phyloP scores from a whole-genome alignment of 1,140 invertebrate genomes.

The Magallana angulata region DNA sequence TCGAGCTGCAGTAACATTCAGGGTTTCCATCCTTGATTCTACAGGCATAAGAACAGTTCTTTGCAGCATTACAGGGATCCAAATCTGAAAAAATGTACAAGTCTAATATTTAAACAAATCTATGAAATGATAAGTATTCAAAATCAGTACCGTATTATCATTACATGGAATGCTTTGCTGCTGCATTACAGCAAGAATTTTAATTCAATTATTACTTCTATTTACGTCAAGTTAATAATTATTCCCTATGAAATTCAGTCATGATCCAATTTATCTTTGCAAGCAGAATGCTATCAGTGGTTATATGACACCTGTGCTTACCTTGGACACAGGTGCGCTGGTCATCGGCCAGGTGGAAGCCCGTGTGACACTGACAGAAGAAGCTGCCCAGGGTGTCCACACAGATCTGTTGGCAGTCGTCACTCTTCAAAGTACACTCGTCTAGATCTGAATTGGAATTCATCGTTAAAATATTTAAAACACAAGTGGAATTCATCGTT shows the following conservation, averaged over 20 bases:
- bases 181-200: too few species aligned
- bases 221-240: too few species aligned
- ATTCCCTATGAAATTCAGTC: too few species aligned
- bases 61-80: slow-evolving; percentile 12
- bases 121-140: too few species aligned
- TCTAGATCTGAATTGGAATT: slow-evolving; percentile 33
- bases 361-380: slow-evolving; percentile 33
- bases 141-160: too few species aligned
- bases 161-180: too few species aligned
- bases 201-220: too few species aligned
- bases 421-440: slow-evolving; percentile 32
- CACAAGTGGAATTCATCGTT: not conserved
- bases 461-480: too few species aligned
- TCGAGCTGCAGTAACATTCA: slow-evolving; percentile 13
- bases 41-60: slow-evolving; percentile 26
- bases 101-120: not conserved
- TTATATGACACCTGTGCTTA: not conserved
- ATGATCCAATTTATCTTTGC: too few species aligned
- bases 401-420: slow-evolving; percentile 40
- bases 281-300: too few species aligned
- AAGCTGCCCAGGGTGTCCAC: slow-evolving; percentile 38
- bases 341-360: slow-evolving; percentile 39
- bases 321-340: slow-evolving; percentile 40
- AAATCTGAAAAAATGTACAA: not conserved
- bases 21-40: not conserved